These are phyloP conservation scores for Zophobas atratus DNA, from an alignment of 1,140 invertebrate species.

Conservation along the genomic window DNA sequence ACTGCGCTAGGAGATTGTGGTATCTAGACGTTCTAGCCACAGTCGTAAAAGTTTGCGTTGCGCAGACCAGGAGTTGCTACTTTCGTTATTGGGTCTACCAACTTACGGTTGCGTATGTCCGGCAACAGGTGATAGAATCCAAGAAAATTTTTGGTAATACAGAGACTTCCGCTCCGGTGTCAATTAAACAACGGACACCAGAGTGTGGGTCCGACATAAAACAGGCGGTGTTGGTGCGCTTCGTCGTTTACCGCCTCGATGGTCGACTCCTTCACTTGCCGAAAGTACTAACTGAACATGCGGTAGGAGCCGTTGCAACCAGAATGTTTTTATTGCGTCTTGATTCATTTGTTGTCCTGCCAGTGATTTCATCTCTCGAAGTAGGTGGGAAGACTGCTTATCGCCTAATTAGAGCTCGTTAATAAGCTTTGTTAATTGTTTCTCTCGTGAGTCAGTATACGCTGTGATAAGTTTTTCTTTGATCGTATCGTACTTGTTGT, in stretches of 20 bases:
- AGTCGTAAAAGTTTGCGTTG: background rate
- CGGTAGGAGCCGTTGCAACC: background rate
- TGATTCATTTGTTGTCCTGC: background rate
- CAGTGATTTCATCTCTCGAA: background rate
- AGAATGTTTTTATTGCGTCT: too few species aligned
- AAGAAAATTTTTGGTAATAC: constrained; percentile 58
- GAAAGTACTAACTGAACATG: background rate
- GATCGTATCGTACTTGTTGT: background rate
- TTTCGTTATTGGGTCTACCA: constrained; percentile 30
- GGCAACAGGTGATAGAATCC: background rate
- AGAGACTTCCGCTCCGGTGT: constrained; percentile 65
- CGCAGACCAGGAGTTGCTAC: background rate
- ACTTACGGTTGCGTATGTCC: constrained; percentile 9
- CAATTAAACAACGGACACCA: constrained; percentile 65
- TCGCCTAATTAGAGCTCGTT: too few species aligned
- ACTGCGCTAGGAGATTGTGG: constrained; percentile 19
- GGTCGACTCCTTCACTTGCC: background rate
- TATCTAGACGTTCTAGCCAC: background rate
- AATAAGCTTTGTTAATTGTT: background rate
- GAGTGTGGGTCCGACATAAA: background rate
- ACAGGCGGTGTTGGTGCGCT: background rate
- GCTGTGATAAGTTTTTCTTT: background rate
- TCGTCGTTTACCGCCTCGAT: background rate
- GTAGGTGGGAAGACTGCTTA: too few species aligned
- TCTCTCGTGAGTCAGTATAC: background rate